Evolutionary conservation across 2,113 vertebrate species (phyloP).

Genomic region (Rostratula benghalensis): DNA sequence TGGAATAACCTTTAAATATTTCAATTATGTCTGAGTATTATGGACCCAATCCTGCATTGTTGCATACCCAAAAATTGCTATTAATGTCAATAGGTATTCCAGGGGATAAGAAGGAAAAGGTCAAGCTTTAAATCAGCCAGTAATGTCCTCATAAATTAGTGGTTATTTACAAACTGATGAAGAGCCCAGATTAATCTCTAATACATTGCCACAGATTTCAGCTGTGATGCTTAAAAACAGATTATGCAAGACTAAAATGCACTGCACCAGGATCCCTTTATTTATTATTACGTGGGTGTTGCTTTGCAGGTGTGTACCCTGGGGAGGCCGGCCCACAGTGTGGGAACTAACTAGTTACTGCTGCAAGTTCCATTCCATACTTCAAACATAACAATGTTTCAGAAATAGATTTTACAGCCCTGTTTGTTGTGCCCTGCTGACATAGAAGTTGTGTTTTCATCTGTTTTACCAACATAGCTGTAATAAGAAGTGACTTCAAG

Average conservation of each 20-base stretch:
- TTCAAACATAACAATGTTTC: background rate
- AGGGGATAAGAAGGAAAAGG: background rate
- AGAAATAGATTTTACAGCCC: background rate
- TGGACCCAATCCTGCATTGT: background rate
- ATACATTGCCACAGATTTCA: background rate
- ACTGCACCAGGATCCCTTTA: background rate
- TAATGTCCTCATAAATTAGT: background rate
- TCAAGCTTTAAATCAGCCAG: background rate
- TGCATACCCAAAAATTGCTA: background rate
- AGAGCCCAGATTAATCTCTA: background rate
- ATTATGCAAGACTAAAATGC: background rate
- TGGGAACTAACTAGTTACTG: background rate
- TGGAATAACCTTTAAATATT: slow-evolving; percentile 41
- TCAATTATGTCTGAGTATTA: slow-evolving; percentile 1
- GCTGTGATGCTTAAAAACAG: background rate
- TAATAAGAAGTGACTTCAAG: background rate
- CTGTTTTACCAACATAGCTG: background rate
- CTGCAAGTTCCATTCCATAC: background rate
- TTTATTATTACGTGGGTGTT: background rate
- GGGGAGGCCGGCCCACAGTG: too few species aligned
- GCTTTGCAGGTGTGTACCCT: background rate
- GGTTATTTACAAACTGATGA: slow-evolving; percentile 9
- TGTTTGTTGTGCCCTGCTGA: background rate
- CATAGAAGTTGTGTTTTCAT: background rate
- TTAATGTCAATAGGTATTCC: background rate